These are phyloP conservation scores for Mystacides longicornis DNA, from an alignment of 2,888 invertebrate genomes.

Conservation along the genomic window DNA sequence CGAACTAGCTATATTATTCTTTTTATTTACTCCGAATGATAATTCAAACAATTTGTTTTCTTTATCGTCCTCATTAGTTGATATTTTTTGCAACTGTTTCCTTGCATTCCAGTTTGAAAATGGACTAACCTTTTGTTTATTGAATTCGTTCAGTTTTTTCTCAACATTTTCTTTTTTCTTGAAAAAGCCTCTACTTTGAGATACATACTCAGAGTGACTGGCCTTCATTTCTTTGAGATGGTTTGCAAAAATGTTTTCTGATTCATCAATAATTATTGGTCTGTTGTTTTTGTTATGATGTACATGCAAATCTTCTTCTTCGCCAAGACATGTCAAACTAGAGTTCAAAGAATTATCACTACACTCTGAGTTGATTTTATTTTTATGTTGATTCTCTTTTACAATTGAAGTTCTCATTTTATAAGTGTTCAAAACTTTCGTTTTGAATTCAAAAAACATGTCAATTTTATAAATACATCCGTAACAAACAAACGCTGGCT, in stretches of 20 bases:
- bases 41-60: neutral
- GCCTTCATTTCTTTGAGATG: constrained; percentile 10
- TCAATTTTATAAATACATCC: constrained; percentile 8
- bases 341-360: neutral
- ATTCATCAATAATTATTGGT: neutral
- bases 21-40: neutral
- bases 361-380: neutral
- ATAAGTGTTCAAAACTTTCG: neutral
- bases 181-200: neutral
- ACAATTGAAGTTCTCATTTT: neutral
- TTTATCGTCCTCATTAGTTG: neutral
- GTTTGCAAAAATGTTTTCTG: constrained; percentile 9
- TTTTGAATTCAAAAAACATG: constrained; percentile 14
- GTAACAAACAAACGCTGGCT: constrained; percentile 7
- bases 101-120: constrained; percentile 11
- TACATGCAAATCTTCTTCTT: neutral
- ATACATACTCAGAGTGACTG: neutral
- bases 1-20: neutral
- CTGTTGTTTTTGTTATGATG: neutral
- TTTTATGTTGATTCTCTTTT: neutral
- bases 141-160: neutral
- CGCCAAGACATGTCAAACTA: neutral
- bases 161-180: neutral
- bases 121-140: constrained; percentile 1
- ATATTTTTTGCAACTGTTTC: constrained; percentile 3